Percentiles rank a stretch among this genome's conserved stretches.
Evolutionary conservation across 2,888 invertebrate genomes (phyloP).

Genomic region (Agrilus mali): DNA sequence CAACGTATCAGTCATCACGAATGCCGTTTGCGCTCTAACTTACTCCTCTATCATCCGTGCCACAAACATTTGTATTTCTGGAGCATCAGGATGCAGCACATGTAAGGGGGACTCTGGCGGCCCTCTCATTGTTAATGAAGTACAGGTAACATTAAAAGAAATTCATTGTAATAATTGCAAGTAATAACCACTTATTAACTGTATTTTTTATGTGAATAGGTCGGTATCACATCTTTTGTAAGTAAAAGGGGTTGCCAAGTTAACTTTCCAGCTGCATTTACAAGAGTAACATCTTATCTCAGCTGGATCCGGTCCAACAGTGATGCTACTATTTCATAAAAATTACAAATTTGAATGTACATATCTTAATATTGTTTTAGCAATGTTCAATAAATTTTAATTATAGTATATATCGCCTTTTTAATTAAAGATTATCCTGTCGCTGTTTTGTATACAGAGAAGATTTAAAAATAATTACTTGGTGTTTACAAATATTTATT

Average conservation of each 20-base stretch:
- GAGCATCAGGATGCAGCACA: slow-evolving; percentile 31
- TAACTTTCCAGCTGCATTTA: slow-evolving; percentile 3
- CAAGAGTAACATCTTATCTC: slow-evolving; percentile 6
- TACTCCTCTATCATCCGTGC: slow-evolving; percentile 28
- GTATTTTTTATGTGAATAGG: background rate
- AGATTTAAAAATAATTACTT: no score
- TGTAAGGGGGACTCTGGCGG: slow-evolving; percentile 39
- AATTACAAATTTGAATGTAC: no score
- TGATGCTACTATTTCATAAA: slow-evolving; percentile 4
- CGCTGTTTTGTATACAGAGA: no score
- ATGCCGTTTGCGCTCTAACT: slow-evolving; percentile 32
- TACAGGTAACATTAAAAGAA: slow-evolving; percentile 9
- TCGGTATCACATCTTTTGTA: background rate
- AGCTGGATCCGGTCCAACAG: slow-evolving; percentile 7
- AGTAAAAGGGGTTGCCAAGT: background rate
- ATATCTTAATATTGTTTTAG: no score
- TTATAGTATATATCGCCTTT: no score
- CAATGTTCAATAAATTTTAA: no score
- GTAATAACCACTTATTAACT: slow-evolving; percentile 21
- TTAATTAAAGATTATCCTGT: no score
- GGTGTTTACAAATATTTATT: no score
- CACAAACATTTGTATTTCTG: slow-evolving; percentile 38
- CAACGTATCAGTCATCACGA: slow-evolving; percentile 32
- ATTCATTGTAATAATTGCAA: slow-evolving; percentile 25
- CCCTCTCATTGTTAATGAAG: slow-evolving; percentile 13